These are phyloP conservation scores for Prenolepis imparis DNA, from an alignment of 2,888 invertebrate species.

Conservation along the genomic window DNA sequence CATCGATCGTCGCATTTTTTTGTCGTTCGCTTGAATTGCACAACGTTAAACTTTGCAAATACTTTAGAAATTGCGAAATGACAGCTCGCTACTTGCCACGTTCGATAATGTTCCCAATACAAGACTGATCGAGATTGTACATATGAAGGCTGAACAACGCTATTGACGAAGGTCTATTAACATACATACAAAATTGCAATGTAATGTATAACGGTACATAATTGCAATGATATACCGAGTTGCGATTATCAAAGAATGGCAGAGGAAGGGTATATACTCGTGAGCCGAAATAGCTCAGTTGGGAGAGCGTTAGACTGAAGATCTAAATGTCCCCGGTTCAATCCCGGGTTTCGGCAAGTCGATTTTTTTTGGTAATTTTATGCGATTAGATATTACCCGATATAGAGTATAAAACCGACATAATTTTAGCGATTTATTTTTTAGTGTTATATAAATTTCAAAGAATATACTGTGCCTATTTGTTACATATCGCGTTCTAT, in stretches of 20 bases:
- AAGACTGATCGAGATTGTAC: neutral
- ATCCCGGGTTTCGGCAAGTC: slow-evolving; percentile 74
- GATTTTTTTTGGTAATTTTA: slow-evolving; percentile 17
- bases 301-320: slow-evolving; percentile 77
- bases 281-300: slow-evolving; percentile 76
- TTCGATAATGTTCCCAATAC: neutral
- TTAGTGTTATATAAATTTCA: neutral
- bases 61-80: neutral
- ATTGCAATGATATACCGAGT: neutral
- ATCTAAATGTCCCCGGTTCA: slow-evolving; percentile 76
- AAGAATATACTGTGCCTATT: neutral
- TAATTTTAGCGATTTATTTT: neutral
- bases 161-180: neutral
- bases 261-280: neutral
- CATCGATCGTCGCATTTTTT: slow-evolving; percentile 86
- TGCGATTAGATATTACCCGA: neutral
- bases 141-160: neutral
- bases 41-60: neutral
- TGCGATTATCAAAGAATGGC: neutral
- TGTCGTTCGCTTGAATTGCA: neutral
- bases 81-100: neutral
- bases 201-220: neutral
- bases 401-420: neutral
- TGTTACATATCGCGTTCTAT: neutral
- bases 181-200: neutral